Conservation (phyloP, 2,888 invertebrate species). For the Colletes collaris region DNA sequence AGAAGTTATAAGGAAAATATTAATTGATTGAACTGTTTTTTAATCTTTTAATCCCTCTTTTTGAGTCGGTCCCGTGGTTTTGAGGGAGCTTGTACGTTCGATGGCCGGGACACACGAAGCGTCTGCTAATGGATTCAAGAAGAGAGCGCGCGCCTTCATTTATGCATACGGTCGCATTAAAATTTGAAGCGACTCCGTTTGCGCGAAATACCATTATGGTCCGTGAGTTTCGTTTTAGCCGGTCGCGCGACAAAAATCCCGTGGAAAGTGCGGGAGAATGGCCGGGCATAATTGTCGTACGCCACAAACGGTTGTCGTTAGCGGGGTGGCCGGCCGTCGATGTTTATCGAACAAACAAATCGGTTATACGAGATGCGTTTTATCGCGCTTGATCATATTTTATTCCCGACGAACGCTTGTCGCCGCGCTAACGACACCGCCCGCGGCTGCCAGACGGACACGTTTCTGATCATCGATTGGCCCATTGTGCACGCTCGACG, state of each 20-base stretch:
- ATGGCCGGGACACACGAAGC: neutral
- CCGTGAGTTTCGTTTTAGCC: neutral
- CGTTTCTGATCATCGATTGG: slow-evolving; percentile 32
- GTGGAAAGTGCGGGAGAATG: neutral
- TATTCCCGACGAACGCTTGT: slow-evolving; percentile 15
- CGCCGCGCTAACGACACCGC: slow-evolving; percentile 5
- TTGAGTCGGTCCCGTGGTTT: too few species aligned
- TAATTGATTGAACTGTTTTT: too few species aligned
- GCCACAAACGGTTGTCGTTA: slow-evolving; percentile 44
- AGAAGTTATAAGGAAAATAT: too few species aligned
- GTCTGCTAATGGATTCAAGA: slow-evolving; percentile 7
- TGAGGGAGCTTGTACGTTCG: too few species aligned
- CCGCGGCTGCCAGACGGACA: neutral
- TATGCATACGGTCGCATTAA: slow-evolving; percentile 1
- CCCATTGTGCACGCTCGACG: slow-evolving; percentile 13
- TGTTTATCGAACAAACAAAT: slow-evolving; percentile 51
- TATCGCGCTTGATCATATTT: slow-evolving; percentile 20
- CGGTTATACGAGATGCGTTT: slow-evolving; percentile 20
- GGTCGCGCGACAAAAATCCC: neutral
- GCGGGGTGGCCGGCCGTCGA: slow-evolving; percentile 10
- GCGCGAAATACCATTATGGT: slow-evolving; percentile 11
- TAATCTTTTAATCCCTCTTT: too few species aligned
- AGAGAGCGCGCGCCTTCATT: neutral
- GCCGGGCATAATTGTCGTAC: slow-evolving; percentile 32
- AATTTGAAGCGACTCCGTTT: slow-evolving; percentile 9